Evolutionary conservation across 2,113 vertebrate genomes (phyloP).

Genomic region (Eolophus roseicapilla): DNA sequence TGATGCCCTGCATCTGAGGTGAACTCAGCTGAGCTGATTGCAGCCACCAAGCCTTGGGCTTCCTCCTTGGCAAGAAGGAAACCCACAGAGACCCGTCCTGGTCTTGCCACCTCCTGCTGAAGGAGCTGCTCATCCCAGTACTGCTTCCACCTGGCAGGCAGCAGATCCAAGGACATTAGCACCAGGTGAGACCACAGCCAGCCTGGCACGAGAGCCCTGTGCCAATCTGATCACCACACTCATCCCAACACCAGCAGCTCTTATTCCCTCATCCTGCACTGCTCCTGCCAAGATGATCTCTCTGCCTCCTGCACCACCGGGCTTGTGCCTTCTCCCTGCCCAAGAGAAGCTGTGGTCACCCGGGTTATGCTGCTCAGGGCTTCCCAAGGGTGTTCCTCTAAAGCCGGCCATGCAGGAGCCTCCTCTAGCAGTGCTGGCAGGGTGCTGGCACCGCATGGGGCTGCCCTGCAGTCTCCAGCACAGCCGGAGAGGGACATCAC

Average conservation of each 20-base stretch:
- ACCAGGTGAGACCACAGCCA: background rate
- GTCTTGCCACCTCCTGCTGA: accelerated
- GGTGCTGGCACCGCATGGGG: accelerated
- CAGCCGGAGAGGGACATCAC: accelerated
- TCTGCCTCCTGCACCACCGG: background rate
- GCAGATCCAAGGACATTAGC: background rate
- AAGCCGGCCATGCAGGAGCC: background rate
- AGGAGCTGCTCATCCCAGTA: background rate
- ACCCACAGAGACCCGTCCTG: accelerated
- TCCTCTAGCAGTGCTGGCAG: background rate
- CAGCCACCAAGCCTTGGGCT: background rate
- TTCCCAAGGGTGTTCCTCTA: background rate
- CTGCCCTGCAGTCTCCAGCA: background rate
- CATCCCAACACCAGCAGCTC: accelerated
- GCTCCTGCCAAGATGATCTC: background rate
- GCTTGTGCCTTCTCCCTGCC: background rate
- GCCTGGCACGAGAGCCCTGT: background rate
- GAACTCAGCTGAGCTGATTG: background rate
- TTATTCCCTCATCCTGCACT: background rate
- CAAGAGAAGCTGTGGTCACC: background rate
- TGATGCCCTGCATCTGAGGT: background rate
- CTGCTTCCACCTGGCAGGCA: background rate
- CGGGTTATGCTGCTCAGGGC: accelerated
- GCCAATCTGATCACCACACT: background rate
- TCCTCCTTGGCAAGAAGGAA: background rate